Evolutionary conservation across 2,797 vertebrate genomes (phyloP).

Genomic region (Siniperca scherzeri): DNA sequence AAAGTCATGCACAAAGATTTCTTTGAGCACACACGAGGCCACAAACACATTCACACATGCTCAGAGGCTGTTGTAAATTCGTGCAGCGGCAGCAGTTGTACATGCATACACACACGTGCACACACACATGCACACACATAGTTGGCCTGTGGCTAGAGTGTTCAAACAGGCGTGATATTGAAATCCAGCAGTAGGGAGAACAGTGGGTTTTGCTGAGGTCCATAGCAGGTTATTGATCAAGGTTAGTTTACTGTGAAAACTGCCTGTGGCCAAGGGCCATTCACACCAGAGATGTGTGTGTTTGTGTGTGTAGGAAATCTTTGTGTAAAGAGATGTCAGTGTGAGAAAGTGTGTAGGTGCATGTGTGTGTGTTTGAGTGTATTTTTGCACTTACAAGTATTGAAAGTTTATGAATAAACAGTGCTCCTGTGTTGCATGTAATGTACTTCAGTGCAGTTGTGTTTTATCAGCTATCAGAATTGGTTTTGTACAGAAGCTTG

Average conservation of each 20-base stretch:
- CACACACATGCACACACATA: slow-evolving; percentile 54
- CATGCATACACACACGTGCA: slow-evolving; percentile 35
- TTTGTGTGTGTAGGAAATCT: slow-evolving; percentile 25
- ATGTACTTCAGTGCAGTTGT: neutral
- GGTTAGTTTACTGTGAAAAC: slow-evolving; percentile 86
- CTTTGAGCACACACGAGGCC: slow-evolving; percentile 53
- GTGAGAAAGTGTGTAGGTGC: slow-evolving; percentile 25
- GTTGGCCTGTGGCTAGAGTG: slow-evolving; percentile 84
- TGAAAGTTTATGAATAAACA: slow-evolving; percentile 43
- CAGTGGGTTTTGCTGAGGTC: slow-evolving; percentile 83
- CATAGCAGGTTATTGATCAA: slow-evolving; percentile 89
- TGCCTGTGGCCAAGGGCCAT: slow-evolving; percentile 81
- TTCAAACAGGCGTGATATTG: slow-evolving; percentile 88
- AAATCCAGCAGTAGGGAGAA: slow-evolving; percentile 84
- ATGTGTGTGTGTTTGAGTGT: slow-evolving; percentile 15
- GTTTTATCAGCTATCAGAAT: neutral
- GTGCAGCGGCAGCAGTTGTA: slow-evolving; percentile 62
- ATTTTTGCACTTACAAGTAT: slow-evolving; percentile 26
- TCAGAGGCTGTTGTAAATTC: slow-evolving; percentile 69
- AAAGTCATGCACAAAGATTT: slow-evolving; percentile 61
- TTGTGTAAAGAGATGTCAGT: slow-evolving; percentile 32
- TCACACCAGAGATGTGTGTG: slow-evolving; percentile 65
- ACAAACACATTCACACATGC: slow-evolving; percentile 69
- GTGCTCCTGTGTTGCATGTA: neutral
- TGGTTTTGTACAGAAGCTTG: neutral